phyloP scores from a whole-genome alignment of 2,888 invertebrate species.

The Chrysolina americana region DNA sequence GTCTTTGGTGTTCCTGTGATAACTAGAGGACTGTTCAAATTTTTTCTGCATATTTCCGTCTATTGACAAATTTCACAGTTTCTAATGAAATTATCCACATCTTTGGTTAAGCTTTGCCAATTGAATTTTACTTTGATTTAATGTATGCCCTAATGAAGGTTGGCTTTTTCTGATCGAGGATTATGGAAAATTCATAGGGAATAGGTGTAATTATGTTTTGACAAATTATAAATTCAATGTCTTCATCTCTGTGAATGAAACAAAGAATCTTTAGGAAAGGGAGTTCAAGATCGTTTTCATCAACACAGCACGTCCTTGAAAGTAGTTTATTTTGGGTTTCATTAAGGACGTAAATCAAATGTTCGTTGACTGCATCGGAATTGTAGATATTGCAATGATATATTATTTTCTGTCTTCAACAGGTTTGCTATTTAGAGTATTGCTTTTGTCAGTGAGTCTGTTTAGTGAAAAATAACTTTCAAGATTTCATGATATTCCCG shows the following conservation, averaged over 20 bases:
- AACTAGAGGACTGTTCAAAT: neutral
- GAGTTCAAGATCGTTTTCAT: slow-evolving; percentile 39
- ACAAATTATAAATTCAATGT: slow-evolving; percentile 28
- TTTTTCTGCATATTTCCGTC: slow-evolving; percentile 6
- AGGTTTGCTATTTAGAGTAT: slow-evolving; percentile 29
- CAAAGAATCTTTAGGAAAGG: slow-evolving; percentile 35
- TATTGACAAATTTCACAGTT: slow-evolving; percentile 28
- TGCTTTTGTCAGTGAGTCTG: no score
- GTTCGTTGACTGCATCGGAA: no score
- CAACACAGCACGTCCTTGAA: slow-evolving; percentile 26
- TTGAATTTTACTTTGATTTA: slow-evolving; percentile 45
- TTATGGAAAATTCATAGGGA: slow-evolving; percentile 32
- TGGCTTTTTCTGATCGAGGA: slow-evolving; percentile 36
- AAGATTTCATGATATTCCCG: no score
- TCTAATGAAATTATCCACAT: slow-evolving; percentile 15
- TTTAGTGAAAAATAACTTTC: no score
- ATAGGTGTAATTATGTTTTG: slow-evolving; percentile 17
- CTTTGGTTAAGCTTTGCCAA: slow-evolving; percentile 34
- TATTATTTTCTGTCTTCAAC: slow-evolving; percentile 33
- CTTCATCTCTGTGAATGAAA: slow-evolving; percentile 14
- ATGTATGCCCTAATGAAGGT: slow-evolving; percentile 39
- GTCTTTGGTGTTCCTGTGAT: slow-evolving; percentile 1
- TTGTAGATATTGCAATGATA: slow-evolving; percentile 31
- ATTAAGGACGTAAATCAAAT: neutral
- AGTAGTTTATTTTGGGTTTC: neutral